These are phyloP conservation scores for Manis crassicaudata DNA, from an alignment of 2,797 vertebrate genomes.

Conservation along the genomic window DNA sequence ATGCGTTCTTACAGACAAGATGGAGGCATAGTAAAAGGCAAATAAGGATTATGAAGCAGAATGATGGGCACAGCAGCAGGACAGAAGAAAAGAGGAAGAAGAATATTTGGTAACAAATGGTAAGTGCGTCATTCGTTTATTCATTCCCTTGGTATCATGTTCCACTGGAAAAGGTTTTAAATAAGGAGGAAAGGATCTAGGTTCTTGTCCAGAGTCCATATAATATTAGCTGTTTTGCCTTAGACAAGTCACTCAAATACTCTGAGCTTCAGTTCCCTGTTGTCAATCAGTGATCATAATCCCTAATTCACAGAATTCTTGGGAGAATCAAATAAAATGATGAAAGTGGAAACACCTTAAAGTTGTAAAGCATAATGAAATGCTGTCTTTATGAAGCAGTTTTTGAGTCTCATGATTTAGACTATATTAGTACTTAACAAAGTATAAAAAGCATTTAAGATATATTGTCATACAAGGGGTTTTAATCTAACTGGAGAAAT, in stretches of 20 bases:
- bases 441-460: background rate
- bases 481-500: background rate
- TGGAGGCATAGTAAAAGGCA: background rate
- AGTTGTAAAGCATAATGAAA: background rate
- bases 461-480: background rate
- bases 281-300: background rate
- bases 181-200: background rate
- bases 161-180: background rate
- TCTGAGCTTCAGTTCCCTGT: background rate
- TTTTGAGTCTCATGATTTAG: background rate
- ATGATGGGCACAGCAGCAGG: background rate
- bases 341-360: background rate
- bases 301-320: background rate
- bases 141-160: background rate
- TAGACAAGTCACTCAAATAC: background rate
- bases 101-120: background rate
- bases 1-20: background rate
- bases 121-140: background rate
- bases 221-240: background rate
- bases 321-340: background rate
- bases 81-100: background rate
- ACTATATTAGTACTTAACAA: background rate
- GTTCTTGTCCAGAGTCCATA: background rate
- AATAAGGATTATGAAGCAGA: background rate
- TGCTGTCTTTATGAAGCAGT: background rate